Base-by-base conservation (phyloP, 2,113 vertebrate genomes). In the Henicopernis longicauda region DNA sequence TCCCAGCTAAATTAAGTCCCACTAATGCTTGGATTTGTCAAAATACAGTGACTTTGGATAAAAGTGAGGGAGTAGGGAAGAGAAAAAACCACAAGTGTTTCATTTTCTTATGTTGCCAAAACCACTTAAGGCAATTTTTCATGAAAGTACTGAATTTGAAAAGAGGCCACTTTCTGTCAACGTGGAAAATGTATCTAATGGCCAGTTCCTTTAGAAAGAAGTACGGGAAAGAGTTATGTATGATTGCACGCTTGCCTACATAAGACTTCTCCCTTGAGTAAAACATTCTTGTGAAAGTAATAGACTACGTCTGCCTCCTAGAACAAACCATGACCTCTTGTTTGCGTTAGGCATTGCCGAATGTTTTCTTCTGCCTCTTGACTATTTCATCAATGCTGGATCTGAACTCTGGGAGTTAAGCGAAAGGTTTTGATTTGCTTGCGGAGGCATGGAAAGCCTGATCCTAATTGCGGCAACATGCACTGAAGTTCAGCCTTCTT, bases 381-480 rank as follows among this genome's bases (percentile, higher is more conserved):
- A 31, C n/a, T 50, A 3, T 63, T 69, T 74, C 36, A 25, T 84
- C 73, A 47, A 5, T 58, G 29, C 18, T 71, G 61, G 61, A 34
- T 44, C 27, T 67, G 31, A 82, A 61, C 32, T 49, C 36, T 44
- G n/a, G 25, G 25, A 67, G 16, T 50, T 50, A 73, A 83, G 38
- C 0, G 4, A 31, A 71, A 76, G 9, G 27, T 18, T 88, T 79
- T 72, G 36, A 3, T 20, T 50, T 83, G 32, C 36, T 62, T 36
- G 61, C 2, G 1, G 42, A 25, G 55, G 11, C 72, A 52, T 1
- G 1, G 55, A 66, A 65, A 63, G 31, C n/a, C 62, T 0, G 1
- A 61, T 73, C 66, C 49, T 57, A 42, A 69, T 2, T 79, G 66
- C 1, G 2, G 40, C 42, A 16, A 65, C 11, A 36, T 20, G 38